Base-by-base conservation (phyloP, 1,140 invertebrate species). In the Xylocopa sonorina region DNA sequence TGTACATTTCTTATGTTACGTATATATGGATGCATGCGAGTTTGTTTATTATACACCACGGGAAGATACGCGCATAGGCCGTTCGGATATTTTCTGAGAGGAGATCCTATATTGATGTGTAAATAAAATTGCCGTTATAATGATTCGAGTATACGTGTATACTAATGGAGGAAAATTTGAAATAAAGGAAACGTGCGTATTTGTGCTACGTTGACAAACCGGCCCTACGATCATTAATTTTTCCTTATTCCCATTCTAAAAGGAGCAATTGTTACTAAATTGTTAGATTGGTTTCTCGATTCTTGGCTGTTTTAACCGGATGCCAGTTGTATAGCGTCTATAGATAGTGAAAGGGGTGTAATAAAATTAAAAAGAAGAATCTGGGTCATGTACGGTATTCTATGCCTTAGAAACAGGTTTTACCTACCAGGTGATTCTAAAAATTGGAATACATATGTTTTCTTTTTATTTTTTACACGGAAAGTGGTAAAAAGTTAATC, bases 311-410 rank as follows among this genome's bases (percentile, higher is more conserved):
- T n/a, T n/a, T n/a, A n/a, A n/a, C 38, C n/a, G 38, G 41, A n/a
- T 60, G 16, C 27, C 21, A 21, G 41, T 41, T 72, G 12, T 41
- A 10, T 34, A 41, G 68, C 55, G 27, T n/a, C n/a, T n/a, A n/a
- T 48, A 57, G 41, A 72, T 48, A 72, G 68, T 57, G 55, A 60
- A 58, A 60, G 68, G 53, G 68, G 43, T 72, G 41, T 24, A 34
- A 57, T 48, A 58, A 41, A 41, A 60, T 58, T 60, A 72, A 72
- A 57, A 60, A 60, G 55, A 21, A 58, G 55, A 46, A 72, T 48
- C 41, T 9, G 21, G 53, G 68, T 48, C 68, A 34, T 18, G 68
- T 14, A 60, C 29, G 21, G 41, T 48, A 48, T 58, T 32, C 29
- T 48, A 48, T 34, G 68, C 10, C 24, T 72, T 46, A n/a, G 68